Conservation (phyloP, 2,797 vertebrate genomes). For the Danio choprae region DNA sequence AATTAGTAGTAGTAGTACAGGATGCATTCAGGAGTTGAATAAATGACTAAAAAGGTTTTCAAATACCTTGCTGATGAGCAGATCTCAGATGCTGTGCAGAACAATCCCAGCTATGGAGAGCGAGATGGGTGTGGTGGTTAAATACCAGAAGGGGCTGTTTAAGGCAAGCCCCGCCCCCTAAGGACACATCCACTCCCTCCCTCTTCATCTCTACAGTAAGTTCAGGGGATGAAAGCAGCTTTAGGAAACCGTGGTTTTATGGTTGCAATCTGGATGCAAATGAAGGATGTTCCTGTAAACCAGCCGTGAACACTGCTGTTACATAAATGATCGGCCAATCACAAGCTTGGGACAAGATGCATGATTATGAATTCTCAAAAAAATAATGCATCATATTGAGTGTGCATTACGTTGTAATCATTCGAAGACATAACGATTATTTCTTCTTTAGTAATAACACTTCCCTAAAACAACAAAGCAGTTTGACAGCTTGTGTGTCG, state of each 20-base stretch:
- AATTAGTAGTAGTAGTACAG: too few relatives aligned
- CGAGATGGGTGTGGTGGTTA: conserved; percentile 69
- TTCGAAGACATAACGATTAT: too few relatives aligned
- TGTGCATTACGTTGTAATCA: too few relatives aligned
- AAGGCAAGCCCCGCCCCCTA: conserved; percentile 46
- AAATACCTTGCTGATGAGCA: conserved; percentile 68
- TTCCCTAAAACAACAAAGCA: not conserved
- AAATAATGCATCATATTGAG: too few relatives aligned
- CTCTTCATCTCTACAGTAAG: too few relatives aligned
- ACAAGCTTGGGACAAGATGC: too few relatives aligned
- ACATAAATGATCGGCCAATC: not conserved
- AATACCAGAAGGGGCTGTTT: conserved; percentile 60
- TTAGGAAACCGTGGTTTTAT: too few relatives aligned
- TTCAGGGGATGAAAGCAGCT: too few relatives aligned
- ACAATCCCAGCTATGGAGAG: conserved; percentile 54
- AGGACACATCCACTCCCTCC: conserved; percentile 24
- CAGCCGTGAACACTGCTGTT: too few relatives aligned
- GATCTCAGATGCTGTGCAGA: conserved; percentile 63
- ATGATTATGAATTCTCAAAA: too few relatives aligned
- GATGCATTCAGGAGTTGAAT: not conserved
- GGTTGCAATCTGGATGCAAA: too few relatives aligned
- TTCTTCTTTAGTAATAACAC: not conserved
- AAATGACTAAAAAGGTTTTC: not conserved
- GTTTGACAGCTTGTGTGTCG: not conserved
- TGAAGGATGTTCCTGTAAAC: too few relatives aligned